Conservation (phyloP, 2,888 invertebrate genomes). For the Miltochrista miniata region DNA sequence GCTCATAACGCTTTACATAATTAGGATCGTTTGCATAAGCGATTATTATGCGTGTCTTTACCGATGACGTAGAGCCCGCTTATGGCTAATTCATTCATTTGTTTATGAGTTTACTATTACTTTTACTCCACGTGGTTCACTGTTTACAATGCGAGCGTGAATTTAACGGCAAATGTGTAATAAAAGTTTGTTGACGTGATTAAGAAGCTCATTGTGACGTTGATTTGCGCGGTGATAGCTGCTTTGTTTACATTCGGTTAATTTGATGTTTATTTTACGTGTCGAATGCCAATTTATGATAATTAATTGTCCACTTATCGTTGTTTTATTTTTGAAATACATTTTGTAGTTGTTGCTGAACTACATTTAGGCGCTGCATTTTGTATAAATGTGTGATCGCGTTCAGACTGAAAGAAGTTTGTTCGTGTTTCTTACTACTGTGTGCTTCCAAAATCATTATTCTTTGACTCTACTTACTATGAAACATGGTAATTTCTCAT, state of each 20-base stretch:
- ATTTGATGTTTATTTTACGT: background rate
- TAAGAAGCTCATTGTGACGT: constrained; percentile 40
- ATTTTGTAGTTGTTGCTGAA: background rate
- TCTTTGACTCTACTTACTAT: no score
- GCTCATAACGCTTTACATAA: constrained; percentile 79
- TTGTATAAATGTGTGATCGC: background rate
- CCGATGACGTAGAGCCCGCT: constrained; percentile 65
- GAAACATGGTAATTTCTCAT: no score
- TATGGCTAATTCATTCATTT: constrained; percentile 78
- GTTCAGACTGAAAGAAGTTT: no score
- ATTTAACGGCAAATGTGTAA: constrained; percentile 67
- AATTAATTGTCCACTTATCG: constrained; percentile 19
- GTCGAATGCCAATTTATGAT: background rate
- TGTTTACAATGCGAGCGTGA: constrained; percentile 66
- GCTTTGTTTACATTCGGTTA: constrained; percentile 32
- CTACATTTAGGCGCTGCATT: background rate
- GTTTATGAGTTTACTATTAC: constrained; percentile 77
- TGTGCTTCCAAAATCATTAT: no score
- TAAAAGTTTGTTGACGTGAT: constrained; percentile 59
- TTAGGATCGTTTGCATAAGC: constrained; percentile 79
- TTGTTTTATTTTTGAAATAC: background rate
- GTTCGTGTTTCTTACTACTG: no score
- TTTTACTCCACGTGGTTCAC: constrained; percentile 75
- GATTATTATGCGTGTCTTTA: constrained; percentile 80
- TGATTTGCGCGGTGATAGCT: constrained; percentile 38